Conservation (phyloP, 1,140 invertebrate species). For the Ylistrum balloti region DNA sequence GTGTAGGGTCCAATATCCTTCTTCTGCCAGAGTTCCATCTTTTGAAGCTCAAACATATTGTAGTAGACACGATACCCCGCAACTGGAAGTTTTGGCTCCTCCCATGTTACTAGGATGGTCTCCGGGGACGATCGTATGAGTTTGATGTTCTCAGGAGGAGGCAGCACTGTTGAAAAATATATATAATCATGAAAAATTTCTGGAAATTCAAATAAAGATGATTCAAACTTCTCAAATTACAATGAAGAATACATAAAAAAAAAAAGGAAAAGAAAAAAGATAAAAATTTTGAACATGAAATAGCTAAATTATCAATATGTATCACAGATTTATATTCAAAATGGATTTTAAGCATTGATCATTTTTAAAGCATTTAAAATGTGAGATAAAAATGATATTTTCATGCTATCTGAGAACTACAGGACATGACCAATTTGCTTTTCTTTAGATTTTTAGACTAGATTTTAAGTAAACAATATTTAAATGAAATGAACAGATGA, state of each 20-base stretch:
- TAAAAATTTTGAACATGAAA: too few species aligned
- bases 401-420: not conserved
- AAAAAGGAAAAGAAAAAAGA: too few species aligned
- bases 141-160: conserved; percentile 93
- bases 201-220: too few species aligned
- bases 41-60: conserved; percentile 69
- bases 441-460: not conserved
- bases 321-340: too few species aligned
- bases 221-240: too few species aligned
- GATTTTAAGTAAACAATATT: not conserved
- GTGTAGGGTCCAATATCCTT: conserved; percentile 78
- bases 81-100: conserved; percentile 87
- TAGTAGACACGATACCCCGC: conserved; percentile 90
- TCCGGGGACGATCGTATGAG: conserved; percentile 85
- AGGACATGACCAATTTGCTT: not conserved
- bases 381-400: not conserved
- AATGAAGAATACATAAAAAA: too few species aligned
- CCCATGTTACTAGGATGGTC: conserved; percentile 98
- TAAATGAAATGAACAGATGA: not conserved
- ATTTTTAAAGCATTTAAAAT: not conserved
- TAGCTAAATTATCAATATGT: too few species aligned
- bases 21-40: conserved; percentile 77
- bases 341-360: not conserved
- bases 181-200: conserved; percentile 6
- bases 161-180: conserved; percentile 84